These are phyloP conservation scores for Cuculus canorus DNA, from an alignment of 2,797 vertebrate species.

Conservation along the genomic window DNA sequence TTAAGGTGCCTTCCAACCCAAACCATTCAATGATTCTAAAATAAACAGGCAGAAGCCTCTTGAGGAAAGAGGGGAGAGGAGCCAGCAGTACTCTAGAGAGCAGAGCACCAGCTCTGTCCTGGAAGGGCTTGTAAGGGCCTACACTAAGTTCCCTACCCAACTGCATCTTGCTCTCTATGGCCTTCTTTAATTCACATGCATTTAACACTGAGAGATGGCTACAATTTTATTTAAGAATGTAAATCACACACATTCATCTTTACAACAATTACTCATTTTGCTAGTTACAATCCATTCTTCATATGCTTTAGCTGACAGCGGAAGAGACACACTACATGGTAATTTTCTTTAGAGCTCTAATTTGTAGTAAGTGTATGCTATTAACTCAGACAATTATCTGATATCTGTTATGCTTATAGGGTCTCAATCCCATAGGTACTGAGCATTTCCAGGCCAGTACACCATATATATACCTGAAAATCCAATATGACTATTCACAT, in stretches of 20 bases:
- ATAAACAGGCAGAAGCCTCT: background rate
- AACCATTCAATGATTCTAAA: too few species aligned
- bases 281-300: constrained; percentile 1
- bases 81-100: background rate
- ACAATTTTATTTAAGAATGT: background rate
- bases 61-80: background rate
- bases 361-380: background rate
- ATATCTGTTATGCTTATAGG: background rate
- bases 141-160: background rate
- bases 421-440: background rate
- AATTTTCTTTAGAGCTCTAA: constrained; percentile 25
- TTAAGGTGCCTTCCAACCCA: too few species aligned
- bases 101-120: background rate
- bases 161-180: background rate
- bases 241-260: background rate
- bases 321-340: background rate
- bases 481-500: background rate
- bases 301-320: background rate
- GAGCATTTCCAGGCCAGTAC: background rate
- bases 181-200: background rate
- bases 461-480: background rate
- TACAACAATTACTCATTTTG: background rate
- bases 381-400: background rate
- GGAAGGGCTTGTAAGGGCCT: background rate
- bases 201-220: background rate